A percentile compares a stretch with the other conserved stretches of the same genome.
These are phyloP conservation scores for Capreolus pygargus DNA, from an alignment of 2,113 vertebrate species.

Conservation along the genomic window DNA sequence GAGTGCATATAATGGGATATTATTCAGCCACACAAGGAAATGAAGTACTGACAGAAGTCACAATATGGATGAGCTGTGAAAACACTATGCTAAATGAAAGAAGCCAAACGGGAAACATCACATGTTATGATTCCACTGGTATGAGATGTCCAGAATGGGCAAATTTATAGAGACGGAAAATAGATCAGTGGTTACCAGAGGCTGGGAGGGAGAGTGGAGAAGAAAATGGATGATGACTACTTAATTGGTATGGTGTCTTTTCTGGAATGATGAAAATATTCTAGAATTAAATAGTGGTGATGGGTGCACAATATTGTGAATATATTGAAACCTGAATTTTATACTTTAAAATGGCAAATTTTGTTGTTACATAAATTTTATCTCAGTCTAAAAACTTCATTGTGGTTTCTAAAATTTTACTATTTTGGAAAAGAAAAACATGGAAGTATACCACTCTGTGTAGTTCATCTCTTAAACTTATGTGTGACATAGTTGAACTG, in stretches of 20 bases:
- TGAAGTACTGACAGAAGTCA: background rate
- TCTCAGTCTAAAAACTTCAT: background rate
- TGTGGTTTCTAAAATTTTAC: conserved; percentile 1
- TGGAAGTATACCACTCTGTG: background rate
- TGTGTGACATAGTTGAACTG: background rate
- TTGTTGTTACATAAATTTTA: background rate
- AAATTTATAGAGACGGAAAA: background rate
- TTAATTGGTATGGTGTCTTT: background rate
- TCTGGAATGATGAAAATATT: background rate
- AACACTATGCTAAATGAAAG: background rate
- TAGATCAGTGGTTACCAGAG: background rate
- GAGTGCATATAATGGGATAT: background rate
- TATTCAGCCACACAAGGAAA: background rate
- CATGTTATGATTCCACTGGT: background rate
- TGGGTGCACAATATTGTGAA: background rate
- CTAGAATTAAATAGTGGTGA: background rate
- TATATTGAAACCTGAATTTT: background rate
- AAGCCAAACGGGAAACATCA: background rate
- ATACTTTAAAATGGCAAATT: background rate
- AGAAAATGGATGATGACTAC: background rate
- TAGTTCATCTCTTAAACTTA: background rate
- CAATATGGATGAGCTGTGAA: background rate
- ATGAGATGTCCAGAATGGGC: background rate
- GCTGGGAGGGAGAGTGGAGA: background rate
- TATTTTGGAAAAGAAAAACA: background rate